Base-by-base conservation (phyloP, 2,113 vertebrate genomes). In the Bubalus kerabau region DNA sequence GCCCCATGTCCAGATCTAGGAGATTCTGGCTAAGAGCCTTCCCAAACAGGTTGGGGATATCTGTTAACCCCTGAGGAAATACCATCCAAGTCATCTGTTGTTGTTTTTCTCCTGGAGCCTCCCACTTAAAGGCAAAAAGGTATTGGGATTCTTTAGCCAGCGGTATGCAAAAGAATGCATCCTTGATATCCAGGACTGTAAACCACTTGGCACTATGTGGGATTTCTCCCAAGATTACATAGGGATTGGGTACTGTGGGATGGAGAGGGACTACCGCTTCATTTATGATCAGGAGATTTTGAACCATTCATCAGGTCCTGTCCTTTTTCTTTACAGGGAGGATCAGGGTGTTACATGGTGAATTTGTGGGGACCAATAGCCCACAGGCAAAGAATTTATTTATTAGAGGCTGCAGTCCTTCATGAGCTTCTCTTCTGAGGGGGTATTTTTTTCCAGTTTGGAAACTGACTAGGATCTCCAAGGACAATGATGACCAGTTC, bases 231-330 rank as follows among this genome's bases (percentile, higher is more conserved):
- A 21, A 36, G n/a, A 12, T 71, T 71, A 36, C 64, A 71, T 71
- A 71, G 64, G 64, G 17, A 21, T 21, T 71, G 17, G 64, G 17
- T 2, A 67, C n/a, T 36, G 17, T 67, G 64, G 64, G 64, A 21
- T 71, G n/a, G 64, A 71, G n/a, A 21, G n/a, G 64, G 64, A 71
- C 64, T 71, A 71, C 64, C 36, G 9, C 32, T 71, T 71, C n/a
- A 36, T 36, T 36, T 71, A 21, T 21, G 64, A 71, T 71, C 64
- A 71, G n/a, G 9, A 67, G n/a, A 32, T 67, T 9, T 57, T 71
- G n/a, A 71, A 71, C 17, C 17, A 21, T 71, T 71, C 1, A 0
- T n/a, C n/a, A 71, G 17, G 4, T 71, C 17, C n/a, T 19, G 17
- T 71, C n/a, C n/a, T 71, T 36, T 71, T 11, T 71, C 64, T 36